These are phyloP conservation scores for Kryptolebias ocellatus DNA, from an alignment of 2,797 vertebrate species.

Conservation along the genomic window DNA sequence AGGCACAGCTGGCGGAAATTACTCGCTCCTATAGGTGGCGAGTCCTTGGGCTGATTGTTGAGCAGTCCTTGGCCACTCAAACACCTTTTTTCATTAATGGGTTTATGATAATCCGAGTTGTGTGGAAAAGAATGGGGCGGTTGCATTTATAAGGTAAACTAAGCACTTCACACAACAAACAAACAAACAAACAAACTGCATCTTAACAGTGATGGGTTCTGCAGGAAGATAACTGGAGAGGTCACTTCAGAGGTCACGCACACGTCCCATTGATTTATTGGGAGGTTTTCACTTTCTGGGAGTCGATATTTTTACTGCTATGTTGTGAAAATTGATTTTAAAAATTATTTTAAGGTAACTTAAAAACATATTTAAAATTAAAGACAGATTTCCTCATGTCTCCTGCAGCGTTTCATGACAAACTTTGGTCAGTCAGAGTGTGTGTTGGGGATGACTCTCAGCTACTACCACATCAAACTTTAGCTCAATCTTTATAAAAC, in stretches of 20 bases:
- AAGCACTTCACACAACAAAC: conserved; percentile 12
- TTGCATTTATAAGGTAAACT: conserved; percentile 23
- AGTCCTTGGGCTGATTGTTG: conserved; percentile 38
- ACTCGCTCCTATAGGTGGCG: conserved; percentile 24
- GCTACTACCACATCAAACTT: no score
- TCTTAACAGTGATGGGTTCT: conserved; percentile 5
- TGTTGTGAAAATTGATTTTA: not conserved
- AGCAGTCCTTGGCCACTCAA: conserved; percentile 10
- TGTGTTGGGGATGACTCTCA: no score
- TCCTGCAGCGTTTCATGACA: no score
- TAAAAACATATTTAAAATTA: conserved; percentile 12
- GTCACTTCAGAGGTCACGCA: conserved; percentile 21
- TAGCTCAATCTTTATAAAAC: no score
- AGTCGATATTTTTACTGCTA: conserved; percentile 50
- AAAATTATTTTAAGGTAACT: conserved; percentile 6
- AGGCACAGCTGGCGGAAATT: conserved; percentile 61
- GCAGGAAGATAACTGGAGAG: conserved; percentile 32
- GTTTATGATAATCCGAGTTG: conserved; percentile 16
- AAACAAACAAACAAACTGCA: conserved; percentile 11
- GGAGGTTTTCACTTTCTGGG: conserved; percentile 29
- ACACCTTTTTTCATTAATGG: conserved; percentile 26
- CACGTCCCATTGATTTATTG: conserved; percentile 54
- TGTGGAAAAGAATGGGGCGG: not conserved
- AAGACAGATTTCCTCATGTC: not conserved
- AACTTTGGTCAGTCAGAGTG: no score